Conservation (phyloP, 2,888 invertebrate genomes). For the Ophion ventricosus region DNA sequence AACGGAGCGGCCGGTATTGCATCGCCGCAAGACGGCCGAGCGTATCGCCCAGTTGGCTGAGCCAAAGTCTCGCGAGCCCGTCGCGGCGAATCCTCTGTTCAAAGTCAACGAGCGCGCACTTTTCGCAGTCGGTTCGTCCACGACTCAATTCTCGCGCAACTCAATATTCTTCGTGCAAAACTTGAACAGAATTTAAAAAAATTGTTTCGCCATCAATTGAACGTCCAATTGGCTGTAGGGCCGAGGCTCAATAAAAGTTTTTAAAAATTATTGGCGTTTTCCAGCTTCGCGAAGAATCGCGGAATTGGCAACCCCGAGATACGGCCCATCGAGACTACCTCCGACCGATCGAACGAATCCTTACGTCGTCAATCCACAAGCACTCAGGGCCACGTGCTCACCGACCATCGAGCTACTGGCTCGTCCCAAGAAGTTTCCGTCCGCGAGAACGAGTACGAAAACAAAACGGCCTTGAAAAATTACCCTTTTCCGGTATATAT, state of each 20-base stretch:
- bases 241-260: too few species aligned
- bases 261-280: background rate
- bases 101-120: constrained; percentile 63
- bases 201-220: background rate
- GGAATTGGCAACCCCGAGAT: constrained; percentile 79
- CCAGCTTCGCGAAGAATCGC: constrained; percentile 67
- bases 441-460: background rate
- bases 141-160: background rate
- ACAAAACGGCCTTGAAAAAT: constrained; percentile 18
- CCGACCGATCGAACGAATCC: constrained; percentile 83
- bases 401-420: constrained; percentile 74
- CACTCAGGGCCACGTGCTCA: constrained; percentile 76
- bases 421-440: constrained; percentile 52
- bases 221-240: background rate
- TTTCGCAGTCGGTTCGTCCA: constrained; percentile 61
- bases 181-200: background rate
- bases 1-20: constrained; percentile 35
- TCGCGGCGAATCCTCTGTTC: constrained; percentile 51
- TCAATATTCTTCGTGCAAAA: background rate
- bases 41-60: constrained; percentile 63
- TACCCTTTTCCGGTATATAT: background rate
- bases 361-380: constrained; percentile 76
- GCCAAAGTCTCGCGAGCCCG: constrained; percentile 56
- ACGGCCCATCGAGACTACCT: constrained; percentile 69
- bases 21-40: constrained; percentile 36